Conservation (phyloP, 2,113 vertebrate genomes). For the Atractosteus spatula region DNA sequence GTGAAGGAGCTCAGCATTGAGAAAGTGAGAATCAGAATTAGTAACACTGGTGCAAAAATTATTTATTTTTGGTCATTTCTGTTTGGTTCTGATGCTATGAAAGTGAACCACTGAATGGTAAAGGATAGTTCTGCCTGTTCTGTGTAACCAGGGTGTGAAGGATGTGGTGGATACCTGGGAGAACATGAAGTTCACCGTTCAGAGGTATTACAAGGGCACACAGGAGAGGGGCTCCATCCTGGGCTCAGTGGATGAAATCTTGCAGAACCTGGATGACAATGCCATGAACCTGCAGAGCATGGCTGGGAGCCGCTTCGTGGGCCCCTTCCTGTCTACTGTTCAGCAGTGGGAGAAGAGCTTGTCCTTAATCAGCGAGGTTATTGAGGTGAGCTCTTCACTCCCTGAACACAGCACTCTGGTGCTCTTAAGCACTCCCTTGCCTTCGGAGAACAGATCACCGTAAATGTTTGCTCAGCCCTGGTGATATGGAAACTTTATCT, state of each 20-base stretch:
- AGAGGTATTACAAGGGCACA: conserved; percentile 80
- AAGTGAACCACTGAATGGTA: neutral
- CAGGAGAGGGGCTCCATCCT: conserved; percentile 81
- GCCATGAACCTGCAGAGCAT: conserved; percentile 87
- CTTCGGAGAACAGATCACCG: no score
- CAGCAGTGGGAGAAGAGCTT: conserved; percentile 87
- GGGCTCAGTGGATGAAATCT: conserved; percentile 82
- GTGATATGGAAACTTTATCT: no score
- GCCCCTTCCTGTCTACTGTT: conserved; percentile 79
- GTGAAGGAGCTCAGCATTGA: conserved; percentile 91
- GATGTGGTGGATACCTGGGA: conserved; percentile 89
- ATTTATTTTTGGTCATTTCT: no score
- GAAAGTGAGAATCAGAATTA: conserved; percentile 65
- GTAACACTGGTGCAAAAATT: no score
- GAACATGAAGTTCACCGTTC: conserved; percentile 80
- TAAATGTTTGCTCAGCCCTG: no score
- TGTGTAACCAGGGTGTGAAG: conserved; percentile 75
- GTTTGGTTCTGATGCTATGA: no score
- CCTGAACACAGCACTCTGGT: no score
- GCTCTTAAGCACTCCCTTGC: no score
- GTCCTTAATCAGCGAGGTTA: conserved; percentile 87
- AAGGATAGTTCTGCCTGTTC: no score
- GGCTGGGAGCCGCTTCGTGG: conserved; percentile 85
- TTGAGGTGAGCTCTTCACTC: conserved; percentile 70
- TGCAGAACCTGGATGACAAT: conserved; percentile 85